Percentiles rank a stretch among this genome's conserved stretches.
These are phyloP conservation scores for Jaculus jaculus DNA, from an alignment of 2,113 vertebrate species.

Conservation along the genomic window DNA sequence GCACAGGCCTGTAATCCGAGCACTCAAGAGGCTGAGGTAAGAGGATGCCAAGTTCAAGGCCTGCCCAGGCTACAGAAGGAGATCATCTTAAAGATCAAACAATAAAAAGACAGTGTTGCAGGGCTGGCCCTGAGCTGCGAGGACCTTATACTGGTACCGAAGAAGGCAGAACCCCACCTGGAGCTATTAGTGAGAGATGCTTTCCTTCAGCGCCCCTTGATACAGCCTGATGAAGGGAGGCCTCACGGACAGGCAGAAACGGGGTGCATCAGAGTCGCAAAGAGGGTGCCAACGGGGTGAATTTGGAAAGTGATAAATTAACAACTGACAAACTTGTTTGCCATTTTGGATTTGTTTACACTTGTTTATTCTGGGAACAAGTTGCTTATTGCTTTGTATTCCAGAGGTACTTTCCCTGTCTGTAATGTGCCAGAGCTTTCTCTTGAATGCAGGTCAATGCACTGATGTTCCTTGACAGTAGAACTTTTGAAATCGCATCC, in stretches of 20 bases:
- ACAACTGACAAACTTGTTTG: background rate
- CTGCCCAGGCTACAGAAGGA: background rate
- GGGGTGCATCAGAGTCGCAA: background rate
- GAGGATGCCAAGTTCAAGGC: background rate
- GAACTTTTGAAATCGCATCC: background rate
- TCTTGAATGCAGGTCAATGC: conserved; percentile 8
- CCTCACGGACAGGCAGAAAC: background rate
- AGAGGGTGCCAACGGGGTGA: background rate
- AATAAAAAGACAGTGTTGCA: too few species aligned
- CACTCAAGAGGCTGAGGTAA: background rate
- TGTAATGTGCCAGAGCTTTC: conserved; percentile 25
- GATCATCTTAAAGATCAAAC: background rate
- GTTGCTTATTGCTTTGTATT: background rate
- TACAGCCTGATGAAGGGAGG: background rate
- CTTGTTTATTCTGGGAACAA: conserved; percentile 17
- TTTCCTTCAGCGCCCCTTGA: background rate
- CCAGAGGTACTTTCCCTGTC: background rate
- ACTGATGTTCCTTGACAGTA: background rate
- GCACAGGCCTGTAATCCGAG: background rate
- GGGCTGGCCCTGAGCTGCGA: background rate
- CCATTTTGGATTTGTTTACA: background rate
- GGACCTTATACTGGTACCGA: rapidly evolving
- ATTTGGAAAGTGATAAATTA: background rate
- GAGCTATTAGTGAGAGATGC: background rate
- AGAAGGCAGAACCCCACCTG: background rate